Conservation (phyloP, 2,888 invertebrate genomes). For the Osmoderma eremita region DNA sequence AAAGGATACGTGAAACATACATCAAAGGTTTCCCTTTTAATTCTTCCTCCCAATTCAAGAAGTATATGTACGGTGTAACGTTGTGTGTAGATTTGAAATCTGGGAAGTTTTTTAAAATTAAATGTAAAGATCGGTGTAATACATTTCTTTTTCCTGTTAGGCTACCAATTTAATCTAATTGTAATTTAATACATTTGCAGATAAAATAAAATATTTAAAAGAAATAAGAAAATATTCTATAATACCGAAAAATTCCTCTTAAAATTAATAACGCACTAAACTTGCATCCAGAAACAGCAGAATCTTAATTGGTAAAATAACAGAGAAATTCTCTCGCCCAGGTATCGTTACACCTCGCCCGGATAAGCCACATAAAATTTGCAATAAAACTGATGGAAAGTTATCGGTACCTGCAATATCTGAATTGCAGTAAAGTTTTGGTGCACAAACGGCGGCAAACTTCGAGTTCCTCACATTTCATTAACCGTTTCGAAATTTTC, state of each 20-base stretch:
- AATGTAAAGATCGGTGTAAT: not conserved
- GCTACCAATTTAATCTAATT: no score
- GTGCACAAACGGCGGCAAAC: slow-evolving; percentile 11
- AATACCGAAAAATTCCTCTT: no score
- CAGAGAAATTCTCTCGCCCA: not conserved
- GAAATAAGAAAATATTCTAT: no score
- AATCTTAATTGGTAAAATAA: slow-evolving; percentile 14
- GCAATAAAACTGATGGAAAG: slow-evolving; percentile 36
- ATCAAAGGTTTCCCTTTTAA: not conserved
- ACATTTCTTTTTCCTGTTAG: no score
- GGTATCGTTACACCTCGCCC: slow-evolving; percentile 27
- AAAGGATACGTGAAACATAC: not conserved
- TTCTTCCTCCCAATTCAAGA: not conserved
- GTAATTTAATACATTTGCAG: no score
- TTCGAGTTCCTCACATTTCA: slow-evolving; percentile 33
- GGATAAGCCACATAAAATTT: slow-evolving; percentile 21
- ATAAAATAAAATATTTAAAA: no score
- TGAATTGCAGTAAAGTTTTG: slow-evolving; percentile 19
- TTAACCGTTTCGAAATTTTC: slow-evolving; percentile 31
- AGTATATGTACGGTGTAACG: slow-evolving; percentile 8
- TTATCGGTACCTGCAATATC: slow-evolving; percentile 25
- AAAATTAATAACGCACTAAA: not conserved
- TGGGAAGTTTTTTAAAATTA: not conserved
- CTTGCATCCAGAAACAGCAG: not conserved
- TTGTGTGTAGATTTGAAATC: slow-evolving; percentile 1